Percentiles rank a stretch among this genome's conserved stretches.
phyloP scores from a whole-genome alignment of 2,797 vertebrate species.

The Catostomus latipinnis region DNA sequence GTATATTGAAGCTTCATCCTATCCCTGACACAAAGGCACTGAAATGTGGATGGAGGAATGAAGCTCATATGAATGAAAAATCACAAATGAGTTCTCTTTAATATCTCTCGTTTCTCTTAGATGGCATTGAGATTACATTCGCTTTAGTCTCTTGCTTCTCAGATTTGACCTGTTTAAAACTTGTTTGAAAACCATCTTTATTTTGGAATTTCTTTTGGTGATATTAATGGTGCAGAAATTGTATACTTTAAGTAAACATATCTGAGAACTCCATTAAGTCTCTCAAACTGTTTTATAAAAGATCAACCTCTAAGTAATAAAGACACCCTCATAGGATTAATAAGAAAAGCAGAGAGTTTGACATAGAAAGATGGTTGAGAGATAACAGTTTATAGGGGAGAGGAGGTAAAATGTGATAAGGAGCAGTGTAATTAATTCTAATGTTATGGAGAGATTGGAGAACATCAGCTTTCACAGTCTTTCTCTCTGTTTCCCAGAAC shows the following conservation, averaged over 20 bases:
- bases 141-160: too few relatives aligned
- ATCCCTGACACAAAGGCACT: background rate
- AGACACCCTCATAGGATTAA: conserved; percentile 29
- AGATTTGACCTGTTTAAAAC: too few relatives aligned
- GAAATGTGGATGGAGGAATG: background rate
- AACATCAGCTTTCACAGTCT: conserved; percentile 33
- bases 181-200: too few relatives aligned
- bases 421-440: conserved; percentile 15
- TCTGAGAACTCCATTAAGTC: background rate
- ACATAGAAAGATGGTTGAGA: background rate
- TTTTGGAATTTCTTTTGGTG: background rate
- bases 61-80: background rate
- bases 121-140: too few relatives aligned
- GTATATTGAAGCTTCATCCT: background rate
- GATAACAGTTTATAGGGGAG: conserved; percentile 18
- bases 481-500: conserved; percentile 39
- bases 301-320: too few relatives aligned
- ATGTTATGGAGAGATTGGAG: background rate
- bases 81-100: background rate
- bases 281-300: background rate
- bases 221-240: background rate
- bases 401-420: conserved; percentile 28
- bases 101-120: background rate
- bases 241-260: background rate
- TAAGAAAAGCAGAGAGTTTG: background rate